phyloP scores from a whole-genome alignment of 2,113 vertebrate genomes.

The Amazona vittata region DNA sequence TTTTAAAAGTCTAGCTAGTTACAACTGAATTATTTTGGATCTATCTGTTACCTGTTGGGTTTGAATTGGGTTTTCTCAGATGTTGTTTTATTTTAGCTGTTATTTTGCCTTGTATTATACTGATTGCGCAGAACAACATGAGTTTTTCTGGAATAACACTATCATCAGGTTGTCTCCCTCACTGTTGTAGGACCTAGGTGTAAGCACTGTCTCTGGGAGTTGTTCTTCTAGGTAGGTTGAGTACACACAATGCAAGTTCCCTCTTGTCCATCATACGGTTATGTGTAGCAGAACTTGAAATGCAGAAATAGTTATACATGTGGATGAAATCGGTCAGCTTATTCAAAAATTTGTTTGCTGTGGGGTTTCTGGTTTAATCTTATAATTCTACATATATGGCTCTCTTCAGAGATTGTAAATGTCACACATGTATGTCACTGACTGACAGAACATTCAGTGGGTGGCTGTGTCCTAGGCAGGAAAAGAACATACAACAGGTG shows the following conservation, averaged over 20 bases:
- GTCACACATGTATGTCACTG: background rate
- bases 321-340: background rate
- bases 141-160: background rate
- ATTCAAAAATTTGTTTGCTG: background rate
- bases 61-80: background rate
- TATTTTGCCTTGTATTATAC: background rate
- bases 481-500: background rate
- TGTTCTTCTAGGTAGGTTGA: background rate
- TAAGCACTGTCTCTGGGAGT: background rate
- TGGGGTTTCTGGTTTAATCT: background rate
- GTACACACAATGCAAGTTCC: too few species aligned
- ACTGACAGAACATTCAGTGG: background rate
- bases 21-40: background rate
- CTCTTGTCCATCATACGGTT: background rate
- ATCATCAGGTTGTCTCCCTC: background rate
- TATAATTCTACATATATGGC: background rate
- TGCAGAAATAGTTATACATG: background rate
- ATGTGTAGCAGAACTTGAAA: background rate
- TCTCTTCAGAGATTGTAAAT: background rate
- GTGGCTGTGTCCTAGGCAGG: background rate
- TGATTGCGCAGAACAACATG: background rate
- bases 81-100: background rate
- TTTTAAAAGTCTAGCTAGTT: background rate
- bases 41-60: background rate
- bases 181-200: background rate